These are phyloP conservation scores for Hermaeophaga mercurialis DNA, from an alignment of 2,888 invertebrate genomes.

Conservation along the genomic window DNA sequence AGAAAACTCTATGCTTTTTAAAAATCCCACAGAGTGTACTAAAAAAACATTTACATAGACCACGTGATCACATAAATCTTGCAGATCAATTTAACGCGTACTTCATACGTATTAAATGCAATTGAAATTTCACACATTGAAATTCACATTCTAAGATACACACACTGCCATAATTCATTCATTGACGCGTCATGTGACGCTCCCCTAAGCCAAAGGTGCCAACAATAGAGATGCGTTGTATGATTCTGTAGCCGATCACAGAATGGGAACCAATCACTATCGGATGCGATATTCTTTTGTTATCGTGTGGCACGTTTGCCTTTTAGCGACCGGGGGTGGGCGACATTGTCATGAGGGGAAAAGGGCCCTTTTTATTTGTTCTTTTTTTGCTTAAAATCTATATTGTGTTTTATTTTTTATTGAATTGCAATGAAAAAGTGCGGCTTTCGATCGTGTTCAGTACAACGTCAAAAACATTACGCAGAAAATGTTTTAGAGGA, in stretches of 20 bases:
- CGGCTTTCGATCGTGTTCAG: background rate
- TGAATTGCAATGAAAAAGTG: background rate
- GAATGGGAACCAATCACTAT: slow-evolving; percentile 51
- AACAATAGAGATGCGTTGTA: slow-evolving; percentile 54
- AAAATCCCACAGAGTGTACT: slow-evolving; percentile 3
- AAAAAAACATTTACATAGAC: slow-evolving; percentile 23
- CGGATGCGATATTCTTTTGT: slow-evolving; percentile 49
- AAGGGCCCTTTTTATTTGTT: slow-evolving; percentile 12
- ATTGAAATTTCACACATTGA: slow-evolving; percentile 48
- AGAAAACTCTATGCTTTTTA: too few species aligned
- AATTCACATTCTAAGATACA: slow-evolving; percentile 44
- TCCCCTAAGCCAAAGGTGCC: slow-evolving; percentile 43
- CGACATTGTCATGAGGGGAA: slow-evolving; percentile 7
- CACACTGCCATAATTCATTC: slow-evolving; percentile 32
- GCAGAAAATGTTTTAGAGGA: too few species aligned
- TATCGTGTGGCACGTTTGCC: slow-evolving; percentile 38
- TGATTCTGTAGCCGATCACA: slow-evolving; percentile 53
- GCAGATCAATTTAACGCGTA: slow-evolving; percentile 44
- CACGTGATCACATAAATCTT: slow-evolving; percentile 23
- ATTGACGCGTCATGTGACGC: slow-evolving; percentile 34
- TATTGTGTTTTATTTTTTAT: slow-evolving; percentile 1
- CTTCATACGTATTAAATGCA: slow-evolving; percentile 42
- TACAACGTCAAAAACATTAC: background rate
- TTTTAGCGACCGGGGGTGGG: slow-evolving; percentile 35
- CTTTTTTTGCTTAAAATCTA: slow-evolving; percentile 19